phyloP scores from a whole-genome alignment of 2,797 vertebrate species.

The Ispidina lecontei region DNA sequence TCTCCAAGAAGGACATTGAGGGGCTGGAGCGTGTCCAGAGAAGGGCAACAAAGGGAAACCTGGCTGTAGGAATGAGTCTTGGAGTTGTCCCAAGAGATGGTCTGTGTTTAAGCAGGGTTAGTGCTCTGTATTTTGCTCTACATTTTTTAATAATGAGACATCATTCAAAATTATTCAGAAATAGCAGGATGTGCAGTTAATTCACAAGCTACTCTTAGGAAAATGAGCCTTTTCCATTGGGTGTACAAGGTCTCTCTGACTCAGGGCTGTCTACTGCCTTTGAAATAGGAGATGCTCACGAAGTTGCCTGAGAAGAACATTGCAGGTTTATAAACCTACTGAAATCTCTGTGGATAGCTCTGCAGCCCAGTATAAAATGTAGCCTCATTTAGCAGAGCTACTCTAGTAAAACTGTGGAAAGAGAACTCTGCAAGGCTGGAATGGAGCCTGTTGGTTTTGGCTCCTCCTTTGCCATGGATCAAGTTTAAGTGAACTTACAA shows the following conservation, averaged over 20 bases:
- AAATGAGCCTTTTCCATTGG: background rate
- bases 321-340: background rate
- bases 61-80: background rate
- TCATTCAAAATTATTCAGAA: background rate
- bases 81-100: background rate
- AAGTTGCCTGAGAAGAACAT: background rate
- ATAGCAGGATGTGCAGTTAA: background rate
- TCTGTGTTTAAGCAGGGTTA: background rate
- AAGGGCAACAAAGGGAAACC: background rate
- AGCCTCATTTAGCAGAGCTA: rapidly evolving
- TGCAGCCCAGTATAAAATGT: background rate
- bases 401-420: background rate
- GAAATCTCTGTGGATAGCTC: background rate
- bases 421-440: background rate
- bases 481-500: background rate
- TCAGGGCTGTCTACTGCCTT: background rate
- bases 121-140: background rate
- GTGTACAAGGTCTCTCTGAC: background rate
- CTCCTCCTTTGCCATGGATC: background rate
- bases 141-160: background rate
- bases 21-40: background rate
- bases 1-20: background rate
- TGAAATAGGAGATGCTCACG: background rate
- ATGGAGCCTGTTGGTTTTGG: background rate
- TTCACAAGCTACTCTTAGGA: background rate